phyloP scores from a whole-genome alignment of 2,888 invertebrate genomes.

The Cremastobaeus sp. region DNA sequence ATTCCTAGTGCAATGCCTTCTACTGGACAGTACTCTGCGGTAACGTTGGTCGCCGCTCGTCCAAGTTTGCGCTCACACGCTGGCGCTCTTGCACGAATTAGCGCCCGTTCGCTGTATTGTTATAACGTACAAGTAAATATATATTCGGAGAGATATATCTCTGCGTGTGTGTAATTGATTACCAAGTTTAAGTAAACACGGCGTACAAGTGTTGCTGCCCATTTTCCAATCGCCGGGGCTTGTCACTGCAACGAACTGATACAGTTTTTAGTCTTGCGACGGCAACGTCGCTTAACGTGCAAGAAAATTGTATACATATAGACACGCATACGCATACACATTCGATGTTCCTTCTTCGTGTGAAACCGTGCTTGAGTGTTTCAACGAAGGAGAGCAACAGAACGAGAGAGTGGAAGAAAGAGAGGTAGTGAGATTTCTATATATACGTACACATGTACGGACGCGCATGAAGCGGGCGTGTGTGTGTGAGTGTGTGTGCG shows the following conservation, averaged over 20 bases:
- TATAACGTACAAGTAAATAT: too few species aligned
- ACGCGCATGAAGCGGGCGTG: too few species aligned
- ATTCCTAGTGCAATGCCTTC: conserved; percentile 37
- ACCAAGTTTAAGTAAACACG: too few species aligned
- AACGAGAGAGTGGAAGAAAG: too few species aligned
- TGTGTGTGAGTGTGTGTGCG: too few species aligned
- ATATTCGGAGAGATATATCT: too few species aligned
- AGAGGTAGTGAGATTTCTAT: too few species aligned
- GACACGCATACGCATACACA: conserved; percentile 1
- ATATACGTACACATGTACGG: too few species aligned
- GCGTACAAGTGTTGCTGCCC: background rate
- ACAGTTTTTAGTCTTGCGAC: conserved; percentile 1
- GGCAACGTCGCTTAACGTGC: background rate
- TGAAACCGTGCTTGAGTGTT: conserved; percentile 14
- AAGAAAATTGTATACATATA: too few species aligned
- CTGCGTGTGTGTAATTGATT: too few species aligned
- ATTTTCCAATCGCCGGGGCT: background rate
- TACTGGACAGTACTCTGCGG: conserved; percentile 4
- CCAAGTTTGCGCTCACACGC: conserved; percentile 3
- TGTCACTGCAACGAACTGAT: conserved; percentile 9
- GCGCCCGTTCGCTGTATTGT: too few species aligned
- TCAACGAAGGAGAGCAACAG: conserved; percentile 5
- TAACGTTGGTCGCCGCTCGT: conserved; percentile 3
- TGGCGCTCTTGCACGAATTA: too few species aligned
- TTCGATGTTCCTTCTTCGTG: conserved; percentile 7